phyloP scores from a whole-genome alignment of 2,797 vertebrate genomes.

The Cossypha dichroa region DNA sequence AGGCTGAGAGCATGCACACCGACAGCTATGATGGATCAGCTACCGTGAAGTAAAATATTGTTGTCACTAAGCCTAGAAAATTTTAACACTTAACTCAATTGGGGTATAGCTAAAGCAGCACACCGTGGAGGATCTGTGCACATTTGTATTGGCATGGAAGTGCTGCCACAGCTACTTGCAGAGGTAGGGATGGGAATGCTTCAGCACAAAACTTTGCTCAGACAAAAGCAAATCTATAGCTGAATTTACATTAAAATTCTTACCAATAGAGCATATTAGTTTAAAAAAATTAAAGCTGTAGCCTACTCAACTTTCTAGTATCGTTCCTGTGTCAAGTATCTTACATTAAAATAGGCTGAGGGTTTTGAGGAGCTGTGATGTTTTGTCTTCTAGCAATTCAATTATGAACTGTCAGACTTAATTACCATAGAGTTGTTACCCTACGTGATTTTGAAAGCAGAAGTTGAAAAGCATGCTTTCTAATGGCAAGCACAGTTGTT shows the following conservation, averaged over 20 bases:
- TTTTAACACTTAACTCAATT: slow-evolving; percentile 7
- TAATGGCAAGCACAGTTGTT: not conserved
- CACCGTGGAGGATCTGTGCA: not conserved
- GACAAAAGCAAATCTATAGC: not conserved
- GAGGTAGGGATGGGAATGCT: not conserved
- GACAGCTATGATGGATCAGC: slow-evolving; percentile 44
- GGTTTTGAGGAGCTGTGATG: slow-evolving; percentile 9
- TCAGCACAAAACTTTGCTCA: not conserved
- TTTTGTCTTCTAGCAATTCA: slow-evolving; percentile 48
- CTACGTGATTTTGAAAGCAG: not conserved
- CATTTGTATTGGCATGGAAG: not conserved
- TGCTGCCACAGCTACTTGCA: not conserved
- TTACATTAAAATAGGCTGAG: not conserved
- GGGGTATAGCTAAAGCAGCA: not conserved
- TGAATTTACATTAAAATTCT: not conserved
- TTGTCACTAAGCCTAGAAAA: slow-evolving; percentile 5
- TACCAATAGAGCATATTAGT: not conserved
- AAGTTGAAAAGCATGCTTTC: not conserved
- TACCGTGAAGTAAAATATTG: slow-evolving; percentile 1
- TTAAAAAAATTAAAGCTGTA: not conserved
- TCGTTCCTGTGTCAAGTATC: not conserved
- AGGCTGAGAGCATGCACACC: not conserved
- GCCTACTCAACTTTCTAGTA: not conserved
- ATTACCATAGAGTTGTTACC: slow-evolving; percentile 22
- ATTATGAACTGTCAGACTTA: slow-evolving; percentile 42